phyloP scores from a whole-genome alignment of 2,113 vertebrate species.

The Dasypus novemcinctus region DNA sequence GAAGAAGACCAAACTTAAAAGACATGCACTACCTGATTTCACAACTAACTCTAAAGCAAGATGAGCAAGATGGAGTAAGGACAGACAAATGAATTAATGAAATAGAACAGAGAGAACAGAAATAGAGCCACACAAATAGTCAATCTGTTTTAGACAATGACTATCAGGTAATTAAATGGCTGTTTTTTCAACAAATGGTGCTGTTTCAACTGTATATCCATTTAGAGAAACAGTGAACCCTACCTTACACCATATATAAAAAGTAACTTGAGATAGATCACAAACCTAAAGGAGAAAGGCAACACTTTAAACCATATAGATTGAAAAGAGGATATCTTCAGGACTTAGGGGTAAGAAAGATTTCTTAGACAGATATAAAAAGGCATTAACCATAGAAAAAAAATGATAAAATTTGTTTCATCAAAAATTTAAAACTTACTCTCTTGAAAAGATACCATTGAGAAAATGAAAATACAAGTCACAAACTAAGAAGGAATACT shows the following conservation, averaged over 20 bases:
- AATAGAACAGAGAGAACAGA: background rate
- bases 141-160: background rate
- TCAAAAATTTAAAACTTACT: background rate
- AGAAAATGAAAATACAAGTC: background rate
- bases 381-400: background rate
- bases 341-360: background rate
- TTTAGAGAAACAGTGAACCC: background rate
- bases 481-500: background rate
- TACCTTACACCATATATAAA: background rate
- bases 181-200: background rate
- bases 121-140: background rate
- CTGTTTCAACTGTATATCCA: background rate
- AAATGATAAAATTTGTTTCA: background rate
- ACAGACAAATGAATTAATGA: background rate
- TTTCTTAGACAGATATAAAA: background rate
- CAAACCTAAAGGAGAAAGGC: background rate
- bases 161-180: background rate
- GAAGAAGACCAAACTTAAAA: background rate
- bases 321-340: background rate
- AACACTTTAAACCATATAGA: background rate
- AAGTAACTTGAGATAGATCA: background rate
- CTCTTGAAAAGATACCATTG: background rate
- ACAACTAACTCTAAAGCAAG: background rate
- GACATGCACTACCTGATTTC: background rate
- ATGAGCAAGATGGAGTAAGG: background rate